Evolutionary conservation across 2,888 invertebrate genomes (phyloP).

Genomic region (Stenurella melanura): DNA sequence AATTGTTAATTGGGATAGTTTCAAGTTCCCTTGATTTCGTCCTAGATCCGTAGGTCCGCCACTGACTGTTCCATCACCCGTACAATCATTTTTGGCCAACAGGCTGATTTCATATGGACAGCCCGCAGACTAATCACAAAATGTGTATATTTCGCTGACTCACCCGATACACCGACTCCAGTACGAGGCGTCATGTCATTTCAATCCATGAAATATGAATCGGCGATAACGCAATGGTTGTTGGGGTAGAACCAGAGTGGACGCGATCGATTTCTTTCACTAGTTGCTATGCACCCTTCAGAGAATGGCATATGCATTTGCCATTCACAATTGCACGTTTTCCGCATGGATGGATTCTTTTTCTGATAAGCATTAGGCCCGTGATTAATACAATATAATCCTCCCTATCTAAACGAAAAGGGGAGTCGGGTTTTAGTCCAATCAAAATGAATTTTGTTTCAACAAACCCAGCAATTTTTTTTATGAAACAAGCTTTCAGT

Average conservation of each 20-base stretch:
- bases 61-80: too few species aligned
- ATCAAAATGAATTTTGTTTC: too few species aligned
- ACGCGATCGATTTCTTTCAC: slow-evolving; percentile 43
- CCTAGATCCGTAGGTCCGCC: too few species aligned
- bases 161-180: slow-evolving; percentile 19
- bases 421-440: slow-evolving; percentile 13
- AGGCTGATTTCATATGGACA: too few species aligned
- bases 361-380: slow-evolving; percentile 15
- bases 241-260: slow-evolving; percentile 44
- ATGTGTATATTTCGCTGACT: slow-evolving; percentile 22
- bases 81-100: too few species aligned
- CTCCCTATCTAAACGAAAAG: slow-evolving; percentile 24
- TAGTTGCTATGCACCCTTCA: slow-evolving; percentile 50
- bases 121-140: too few species aligned
- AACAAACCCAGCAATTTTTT: too few species aligned
- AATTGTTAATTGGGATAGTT: too few species aligned
- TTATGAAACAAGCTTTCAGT: too few species aligned
- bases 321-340: slow-evolving; percentile 34
- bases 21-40: too few species aligned
- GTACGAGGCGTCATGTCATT: slow-evolving; percentile 34
- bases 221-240: slow-evolving; percentile 39
- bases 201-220: slow-evolving; percentile 43
- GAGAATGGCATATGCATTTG: slow-evolving; percentile 44
- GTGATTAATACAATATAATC: slow-evolving; percentile 37
- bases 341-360: slow-evolving; percentile 16